Evolutionary conservation across 2,888 invertebrate species (phyloP), one percentile per base, ranked within the genome.

Genomic region (Gastracanthus pulcherrimus): DNA sequence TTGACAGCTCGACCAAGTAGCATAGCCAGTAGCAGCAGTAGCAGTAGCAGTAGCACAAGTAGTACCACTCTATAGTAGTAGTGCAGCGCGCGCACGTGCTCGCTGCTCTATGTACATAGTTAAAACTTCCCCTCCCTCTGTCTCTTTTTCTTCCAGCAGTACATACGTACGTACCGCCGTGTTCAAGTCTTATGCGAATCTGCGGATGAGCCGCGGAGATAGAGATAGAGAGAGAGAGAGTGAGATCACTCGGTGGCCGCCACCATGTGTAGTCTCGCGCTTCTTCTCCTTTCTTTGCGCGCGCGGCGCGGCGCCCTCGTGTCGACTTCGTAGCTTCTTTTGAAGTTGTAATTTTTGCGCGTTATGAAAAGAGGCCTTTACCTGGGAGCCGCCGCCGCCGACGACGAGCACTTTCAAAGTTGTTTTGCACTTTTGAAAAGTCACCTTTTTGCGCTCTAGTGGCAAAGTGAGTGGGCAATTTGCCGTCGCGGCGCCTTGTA

Each of bases 191-290:
- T 55, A 13, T 26, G 23, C 55, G 55, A 55, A 55, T 55, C 55
- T 62, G 58, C 80, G 77, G 76, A 80, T 81, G 81, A 45, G 69
- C 45, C 76, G 60, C n/a, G n/a, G n/a, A n/a, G n/a, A n/a, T n/a
- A n/a, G n/a, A n/a, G n/a, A n/a, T n/a, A n/a, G n/a, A n/a, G n/a
- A n/a, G n/a, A n/a, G n/a, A n/a, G n/a, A n/a, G n/a, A 58, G 58
- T 69, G 67, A 69, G 76, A 69, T 76, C 76, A 69, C 76, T 76
- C 69, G 48, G 19, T 36, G 55, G 34, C 23, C 36, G 36, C 13
- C n/a, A n/a, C n/a, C 55, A 26, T 55, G 26, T 55, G 55, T 55
- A 55, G 55, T 55, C 55, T 55, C 62, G 31, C 26, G 31, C 16
- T 31, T 16, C 55, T 34, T 36, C 64, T 26, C 7, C 31, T n/a